Conservation (phyloP, 2,888 invertebrate genomes). For the Epinotia ramella region DNA sequence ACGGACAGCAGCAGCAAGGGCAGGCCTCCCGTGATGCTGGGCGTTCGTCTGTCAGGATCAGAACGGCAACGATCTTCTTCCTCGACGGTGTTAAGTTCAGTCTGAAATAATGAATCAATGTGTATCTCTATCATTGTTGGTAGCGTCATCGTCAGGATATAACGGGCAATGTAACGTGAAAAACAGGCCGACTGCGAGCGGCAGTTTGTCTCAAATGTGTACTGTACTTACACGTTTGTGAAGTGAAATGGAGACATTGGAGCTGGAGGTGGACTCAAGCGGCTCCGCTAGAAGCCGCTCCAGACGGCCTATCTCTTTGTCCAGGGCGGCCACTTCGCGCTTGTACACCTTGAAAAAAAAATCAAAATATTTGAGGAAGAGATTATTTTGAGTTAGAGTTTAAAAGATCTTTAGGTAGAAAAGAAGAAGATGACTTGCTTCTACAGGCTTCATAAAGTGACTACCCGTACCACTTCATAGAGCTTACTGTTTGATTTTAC, state of each 20-base stretch:
- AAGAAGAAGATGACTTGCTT: no score
- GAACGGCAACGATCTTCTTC: slow-evolving; percentile 66
- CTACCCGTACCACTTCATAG: no score
- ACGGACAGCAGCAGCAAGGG: slow-evolving; percentile 90
- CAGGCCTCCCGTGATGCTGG: slow-evolving; percentile 88
- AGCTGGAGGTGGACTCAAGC: slow-evolving; percentile 83
- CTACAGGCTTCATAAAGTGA: no score
- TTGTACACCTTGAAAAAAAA: slow-evolving; percentile 86
- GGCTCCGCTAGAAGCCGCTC: slow-evolving; percentile 89
- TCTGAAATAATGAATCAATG: slow-evolving; percentile 58
- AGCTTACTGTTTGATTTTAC: no score
- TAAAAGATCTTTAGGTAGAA: no score
- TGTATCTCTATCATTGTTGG: neutral
- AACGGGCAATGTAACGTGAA: neutral
- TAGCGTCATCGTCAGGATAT: neutral
- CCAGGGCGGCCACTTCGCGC: slow-evolving; percentile 91
- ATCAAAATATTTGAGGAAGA: neutral
- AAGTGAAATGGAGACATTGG: slow-evolving; percentile 79
- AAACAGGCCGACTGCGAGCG: neutral
- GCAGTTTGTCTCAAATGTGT: neutral
- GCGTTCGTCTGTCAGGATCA: slow-evolving; percentile 76
- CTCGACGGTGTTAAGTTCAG: slow-evolving; percentile 77
- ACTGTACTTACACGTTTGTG: slow-evolving; percentile 64
- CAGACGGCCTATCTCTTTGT: slow-evolving; percentile 90
- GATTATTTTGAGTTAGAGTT: no score